Conservation (phyloP, 2,797 vertebrate species). For the Diglossa cyanea region DNA sequence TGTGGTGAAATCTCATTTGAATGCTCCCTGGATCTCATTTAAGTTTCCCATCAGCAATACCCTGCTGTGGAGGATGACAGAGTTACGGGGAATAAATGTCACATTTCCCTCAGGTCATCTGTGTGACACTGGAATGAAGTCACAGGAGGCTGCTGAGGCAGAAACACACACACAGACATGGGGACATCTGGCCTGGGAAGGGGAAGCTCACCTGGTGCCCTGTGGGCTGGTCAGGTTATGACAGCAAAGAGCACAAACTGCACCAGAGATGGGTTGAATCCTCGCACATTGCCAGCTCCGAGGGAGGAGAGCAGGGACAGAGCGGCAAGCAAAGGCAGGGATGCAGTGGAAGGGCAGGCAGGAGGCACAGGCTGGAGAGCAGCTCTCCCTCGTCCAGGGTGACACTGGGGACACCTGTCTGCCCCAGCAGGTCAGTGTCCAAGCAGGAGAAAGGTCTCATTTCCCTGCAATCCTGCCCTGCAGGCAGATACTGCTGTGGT, state of each 20-base stretch:
- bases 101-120: background rate
- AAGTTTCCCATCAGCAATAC: background rate
- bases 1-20: background rate
- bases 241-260: background rate
- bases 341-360: rapidly evolving
- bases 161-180: background rate
- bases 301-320: background rate
- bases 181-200: background rate
- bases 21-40: background rate
- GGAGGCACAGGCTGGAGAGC: background rate
- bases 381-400: background rate
- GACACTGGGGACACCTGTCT: background rate
- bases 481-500: rapidly evolving
- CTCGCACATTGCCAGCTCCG: background rate
- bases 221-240: rapidly evolving
- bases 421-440: background rate
- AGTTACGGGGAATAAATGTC: background rate
- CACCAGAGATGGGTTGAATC: background rate
- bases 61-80: background rate
- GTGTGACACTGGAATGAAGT: background rate
- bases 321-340: background rate
- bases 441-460: background rate
- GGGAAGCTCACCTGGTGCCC: background rate
- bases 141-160: background rate
- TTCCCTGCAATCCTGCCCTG: background rate